phyloP scores from a whole-genome alignment of 2,888 invertebrate genomes.

The Chirona hameri region DNA sequence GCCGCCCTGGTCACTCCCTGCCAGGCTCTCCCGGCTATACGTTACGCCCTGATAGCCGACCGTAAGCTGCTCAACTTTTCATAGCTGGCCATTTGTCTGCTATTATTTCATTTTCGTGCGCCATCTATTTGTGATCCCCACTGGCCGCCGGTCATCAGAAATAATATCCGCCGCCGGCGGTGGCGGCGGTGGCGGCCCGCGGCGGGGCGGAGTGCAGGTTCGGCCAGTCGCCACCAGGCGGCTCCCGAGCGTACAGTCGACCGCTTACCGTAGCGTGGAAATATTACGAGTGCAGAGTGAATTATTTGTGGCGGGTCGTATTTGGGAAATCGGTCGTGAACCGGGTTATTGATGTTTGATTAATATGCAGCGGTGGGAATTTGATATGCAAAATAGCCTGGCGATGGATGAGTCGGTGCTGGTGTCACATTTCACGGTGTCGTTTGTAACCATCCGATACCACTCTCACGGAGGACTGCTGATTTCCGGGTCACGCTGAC shows the following conservation, averaged over 20 bases:
- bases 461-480: no score
- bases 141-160: conserved; percentile 10
- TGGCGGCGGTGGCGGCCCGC: not conserved
- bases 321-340: no score
- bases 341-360: no score
- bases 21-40: not conserved
- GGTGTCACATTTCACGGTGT: no score
- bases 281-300: no score
- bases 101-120: conserved; percentile 23
- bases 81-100: not conserved
- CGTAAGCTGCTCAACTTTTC: conserved; percentile 24
- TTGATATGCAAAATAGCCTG: no score
- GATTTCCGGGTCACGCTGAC: no score
- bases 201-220: not conserved
- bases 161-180: not conserved
- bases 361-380: no score
- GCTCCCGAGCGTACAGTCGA: not conserved
- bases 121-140: conserved; percentile 27
- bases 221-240: not conserved
- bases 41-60: not conserved
- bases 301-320: no score
- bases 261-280: no score
- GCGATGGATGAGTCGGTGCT: no score
- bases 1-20: not conserved
- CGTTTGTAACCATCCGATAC: no score